phyloP scores from a whole-genome alignment of 2,888 invertebrate species.

The Amphipoea lucens region DNA sequence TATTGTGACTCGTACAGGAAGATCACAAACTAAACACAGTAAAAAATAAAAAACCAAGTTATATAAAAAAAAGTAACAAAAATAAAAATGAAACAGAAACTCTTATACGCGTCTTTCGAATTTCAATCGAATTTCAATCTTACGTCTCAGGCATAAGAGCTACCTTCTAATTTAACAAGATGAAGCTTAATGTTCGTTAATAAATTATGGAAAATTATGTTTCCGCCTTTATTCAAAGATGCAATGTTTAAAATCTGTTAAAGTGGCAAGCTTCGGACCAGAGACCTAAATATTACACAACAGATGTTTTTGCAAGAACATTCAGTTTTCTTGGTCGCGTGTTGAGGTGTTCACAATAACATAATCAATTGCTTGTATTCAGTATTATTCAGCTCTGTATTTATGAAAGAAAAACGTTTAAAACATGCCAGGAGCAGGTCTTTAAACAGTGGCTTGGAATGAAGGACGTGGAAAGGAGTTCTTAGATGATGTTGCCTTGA shows the following conservation, averaged over 20 bases:
- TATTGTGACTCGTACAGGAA: no score
- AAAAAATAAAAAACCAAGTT: no score
- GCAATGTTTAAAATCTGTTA: neutral
- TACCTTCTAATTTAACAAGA: no score
- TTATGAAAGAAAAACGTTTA: constrained; percentile 30
- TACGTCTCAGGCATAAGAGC: neutral
- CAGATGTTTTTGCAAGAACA: constrained; percentile 26
- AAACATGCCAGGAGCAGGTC: neutral
- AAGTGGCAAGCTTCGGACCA: neutral
- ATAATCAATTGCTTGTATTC: constrained; percentile 32
- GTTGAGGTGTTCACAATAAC: constrained; percentile 26
- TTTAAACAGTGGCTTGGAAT: constrained; percentile 16
- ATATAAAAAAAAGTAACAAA: no score
- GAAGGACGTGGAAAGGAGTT: constrained; percentile 22
- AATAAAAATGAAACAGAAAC: no score
- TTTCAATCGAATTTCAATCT: neutral
- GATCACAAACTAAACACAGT: no score
- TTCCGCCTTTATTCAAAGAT: neutral
- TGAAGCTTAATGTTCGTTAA: neutral
- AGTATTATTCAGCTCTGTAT: neutral
- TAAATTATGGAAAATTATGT: constrained; percentile 20
- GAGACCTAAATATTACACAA: constrained; percentile 26
- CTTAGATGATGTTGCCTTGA: constrained; percentile 15
- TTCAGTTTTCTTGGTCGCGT: constrained; percentile 32
- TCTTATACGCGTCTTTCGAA: no score